Base-by-base conservation (phyloP, 2,113 vertebrate genomes). In the Galbula dea region DNA sequence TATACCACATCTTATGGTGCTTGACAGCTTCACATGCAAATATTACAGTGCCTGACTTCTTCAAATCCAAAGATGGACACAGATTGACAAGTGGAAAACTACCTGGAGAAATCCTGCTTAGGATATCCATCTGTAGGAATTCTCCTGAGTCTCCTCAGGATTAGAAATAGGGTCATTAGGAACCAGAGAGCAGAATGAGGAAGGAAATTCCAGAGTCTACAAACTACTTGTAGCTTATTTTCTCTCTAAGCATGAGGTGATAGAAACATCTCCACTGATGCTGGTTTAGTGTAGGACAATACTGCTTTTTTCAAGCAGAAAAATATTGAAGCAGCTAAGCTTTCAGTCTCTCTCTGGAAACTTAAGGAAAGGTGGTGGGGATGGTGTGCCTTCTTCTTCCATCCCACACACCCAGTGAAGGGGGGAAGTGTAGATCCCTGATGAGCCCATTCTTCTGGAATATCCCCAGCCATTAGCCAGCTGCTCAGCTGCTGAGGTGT, bases 1-100 rank as follows among this genome's bases (percentile, higher is more conserved):
- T 59, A 36, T 32, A 0, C 26, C 63, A 0, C 22, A 2, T 34
- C 12, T 66, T 41, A 15, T 2, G 2, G 41, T 15, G 15, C 32
- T 15, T 49, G 51, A 12, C 29, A 27, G 27, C 18, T 66, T 75
- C 75, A 65, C 3, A 81, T 48, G 10, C 36, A n/a, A 55, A n/a
- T n/a, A n/a, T 66, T 41, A 15, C 2, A 3, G 41, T 15, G 15
- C 32, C 14, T 49, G 51, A 12, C 29, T 21, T 36, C 15, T 61
- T 67, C 71, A 59, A 5, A 81, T 55, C 15, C 45, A 66, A 61
- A 57, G 51, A 5, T 37, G 14, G 0, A 15, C 29, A 10, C 7
- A 30, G 46, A 12, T 3, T 32, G 59, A 52, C 39, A 52, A 21
- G 69, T 36, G 46, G 66, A 45, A 62, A 88, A 36, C 2, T 22